phyloP scores from a whole-genome alignment of 1,140 invertebrate species.

The Globodera rostochiensis region DNA sequence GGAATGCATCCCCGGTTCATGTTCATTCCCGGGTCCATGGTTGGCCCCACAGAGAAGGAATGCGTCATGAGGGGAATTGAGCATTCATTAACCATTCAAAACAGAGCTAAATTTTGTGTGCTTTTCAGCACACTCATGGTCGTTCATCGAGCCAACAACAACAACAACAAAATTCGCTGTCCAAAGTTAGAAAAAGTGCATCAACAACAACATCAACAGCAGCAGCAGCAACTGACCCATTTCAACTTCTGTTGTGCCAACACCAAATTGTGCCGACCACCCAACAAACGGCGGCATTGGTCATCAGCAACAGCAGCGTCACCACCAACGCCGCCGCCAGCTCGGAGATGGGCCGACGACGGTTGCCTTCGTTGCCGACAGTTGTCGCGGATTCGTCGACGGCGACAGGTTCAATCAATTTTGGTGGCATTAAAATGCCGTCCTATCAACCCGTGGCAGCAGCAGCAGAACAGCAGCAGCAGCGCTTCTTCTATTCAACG shows the following conservation, averaged over 20 bases:
- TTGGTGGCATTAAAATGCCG: background rate
- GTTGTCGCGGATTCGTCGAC: background rate
- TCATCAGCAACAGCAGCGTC: background rate
- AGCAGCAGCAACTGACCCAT: constrained; percentile 16
- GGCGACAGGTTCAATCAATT: constrained; percentile 6
- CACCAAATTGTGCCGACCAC: constrained; percentile 7
- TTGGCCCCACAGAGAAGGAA: no score
- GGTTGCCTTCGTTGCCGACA: constrained; percentile 59
- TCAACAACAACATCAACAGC: background rate
- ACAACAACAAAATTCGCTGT: background rate
- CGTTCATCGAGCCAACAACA: background rate
- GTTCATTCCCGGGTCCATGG: no score
- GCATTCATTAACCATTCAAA: no score
- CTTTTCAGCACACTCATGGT: background rate
- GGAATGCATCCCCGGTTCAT: no score
- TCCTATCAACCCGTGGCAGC: background rate
- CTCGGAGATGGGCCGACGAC: constrained; percentile 61
- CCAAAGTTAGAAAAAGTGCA: background rate
- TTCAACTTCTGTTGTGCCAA: background rate
- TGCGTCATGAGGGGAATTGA: no score
- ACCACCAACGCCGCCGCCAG: background rate
- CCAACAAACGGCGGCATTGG: background rate
- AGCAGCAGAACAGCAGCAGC: background rate
- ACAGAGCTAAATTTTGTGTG: no score
- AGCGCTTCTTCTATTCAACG: background rate